A percentile compares a stretch with the other conserved stretches of the same genome.
Evolutionary conservation across 92 coral and sea anemone genomes (phyloP).

Genomic region (Chrysogorgia sp.): DNA sequence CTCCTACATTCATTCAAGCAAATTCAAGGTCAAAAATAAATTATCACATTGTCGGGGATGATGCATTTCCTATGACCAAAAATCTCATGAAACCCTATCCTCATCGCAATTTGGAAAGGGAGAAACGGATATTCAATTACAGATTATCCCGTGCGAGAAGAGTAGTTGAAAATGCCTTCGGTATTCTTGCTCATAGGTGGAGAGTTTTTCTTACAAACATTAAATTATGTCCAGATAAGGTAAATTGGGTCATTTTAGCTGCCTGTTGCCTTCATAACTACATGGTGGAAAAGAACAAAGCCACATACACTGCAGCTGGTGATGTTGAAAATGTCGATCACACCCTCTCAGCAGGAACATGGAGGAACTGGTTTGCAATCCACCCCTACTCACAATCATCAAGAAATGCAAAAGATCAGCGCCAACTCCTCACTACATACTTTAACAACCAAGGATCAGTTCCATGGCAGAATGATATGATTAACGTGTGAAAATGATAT

Average conservation of each 20-base stretch:
- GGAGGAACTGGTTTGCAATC: slow-evolving; percentile 31
- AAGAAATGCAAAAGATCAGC: slow-evolving; percentile 47
- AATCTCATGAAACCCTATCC: too few species aligned
- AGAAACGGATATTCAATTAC: slow-evolving; percentile 33
- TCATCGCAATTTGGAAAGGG: too few species aligned
- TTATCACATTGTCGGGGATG: slow-evolving; percentile 31
- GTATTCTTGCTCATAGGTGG: too few species aligned
- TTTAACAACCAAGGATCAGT: slow-evolving; percentile 28
- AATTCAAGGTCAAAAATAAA: neutral
- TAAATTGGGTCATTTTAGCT: too few species aligned
- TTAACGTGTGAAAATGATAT: too few species aligned
- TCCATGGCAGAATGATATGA: slow-evolving; percentile 41
- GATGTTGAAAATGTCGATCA: slow-evolving; percentile 44
- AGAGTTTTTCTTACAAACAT: too few species aligned
- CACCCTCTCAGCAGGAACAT: slow-evolving; percentile 34
- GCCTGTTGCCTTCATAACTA: too few species aligned
- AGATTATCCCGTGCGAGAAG: too few species aligned
- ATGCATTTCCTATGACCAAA: too few species aligned
- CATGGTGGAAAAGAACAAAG: slow-evolving; percentile 31
- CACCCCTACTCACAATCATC: slow-evolving; percentile 18
- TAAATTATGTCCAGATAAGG: slow-evolving; percentile 27
- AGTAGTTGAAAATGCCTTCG: too few species aligned
- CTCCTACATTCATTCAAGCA: too few species aligned
- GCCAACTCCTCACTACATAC: slow-evolving; percentile 16
- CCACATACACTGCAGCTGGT: slow-evolving; percentile 29